Evolutionary conservation across 2,888 invertebrate species (phyloP), one percentile per base, ranked within the genome.

Genomic region (Elegia similella): DNA sequence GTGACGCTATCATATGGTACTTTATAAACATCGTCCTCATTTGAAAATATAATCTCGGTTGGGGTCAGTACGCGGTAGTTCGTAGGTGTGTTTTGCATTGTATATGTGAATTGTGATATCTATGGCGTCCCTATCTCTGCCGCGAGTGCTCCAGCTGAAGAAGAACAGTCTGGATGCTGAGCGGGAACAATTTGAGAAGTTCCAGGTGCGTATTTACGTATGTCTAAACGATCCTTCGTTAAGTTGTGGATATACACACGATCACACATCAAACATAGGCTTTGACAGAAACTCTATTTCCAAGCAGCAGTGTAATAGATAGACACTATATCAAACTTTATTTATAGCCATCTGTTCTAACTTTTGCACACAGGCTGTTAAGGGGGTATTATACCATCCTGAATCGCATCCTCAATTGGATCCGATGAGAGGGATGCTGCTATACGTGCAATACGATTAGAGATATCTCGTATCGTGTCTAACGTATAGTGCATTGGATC

Each of bases 101-200:
- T 54, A 30, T 38, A 29, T 56, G 56, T 56, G 48, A 38, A 42
- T 54, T 85, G 78, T 76, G 59, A 79, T 79, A 76, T 78, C 78
- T 82, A 95, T 95, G 95, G 94, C 95, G 88, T 95, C 95, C 67
- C 84, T 95, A 78, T 95, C 95, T 47, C 84, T 95, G 70, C 95
- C 95, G 42, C 91, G 95, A 73, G 95, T 95, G 64, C 87, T 95
- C 62, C 95, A 95, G 78, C 94, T 94, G 67, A 93, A 95, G 79
- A 95, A 95, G 88, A 95, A 95, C 64, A 95, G 95, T 77, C 83
- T 95, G 77, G 95, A 96, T 79, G 93, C 94, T 66, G 96, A 96
- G 83, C 93, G 95, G 57, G 96, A 97, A 82, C 95, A 95, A 73
- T 97, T 96, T 80, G 96, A 96, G 86, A 96, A 95, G 84, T 94